Evolutionary conservation across 2,888 invertebrate species (phyloP).

Genomic region (Autographa pulchrina): DNA sequence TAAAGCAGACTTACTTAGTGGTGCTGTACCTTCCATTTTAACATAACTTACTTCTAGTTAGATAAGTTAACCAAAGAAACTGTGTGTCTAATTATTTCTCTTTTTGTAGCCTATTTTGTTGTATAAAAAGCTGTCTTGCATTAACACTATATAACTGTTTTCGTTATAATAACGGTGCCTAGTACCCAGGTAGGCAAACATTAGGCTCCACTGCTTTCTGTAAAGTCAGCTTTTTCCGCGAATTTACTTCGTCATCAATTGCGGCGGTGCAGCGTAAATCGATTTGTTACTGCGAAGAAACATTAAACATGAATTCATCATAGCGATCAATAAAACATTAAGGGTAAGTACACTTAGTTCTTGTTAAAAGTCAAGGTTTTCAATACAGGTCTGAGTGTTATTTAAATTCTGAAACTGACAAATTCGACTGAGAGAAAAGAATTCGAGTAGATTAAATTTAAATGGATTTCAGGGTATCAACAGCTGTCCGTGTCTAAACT

Average conservation of each 20-base stretch:
- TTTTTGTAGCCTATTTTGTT: not conserved
- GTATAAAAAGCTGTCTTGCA: not conserved
- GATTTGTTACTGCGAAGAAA: slow-evolving; percentile 48
- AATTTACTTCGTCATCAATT: slow-evolving; percentile 42
- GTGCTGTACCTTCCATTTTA: not conserved
- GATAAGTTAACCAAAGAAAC: not conserved
- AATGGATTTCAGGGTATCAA: slow-evolving; percentile 64
- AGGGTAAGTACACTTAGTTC: not conserved
- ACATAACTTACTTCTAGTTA: not conserved
- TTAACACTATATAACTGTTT: not conserved
- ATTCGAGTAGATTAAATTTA: slow-evolving; percentile 37
- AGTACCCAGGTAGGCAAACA: slow-evolving; percentile 32
- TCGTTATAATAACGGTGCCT: slow-evolving; percentile 28
- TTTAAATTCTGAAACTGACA: not conserved
- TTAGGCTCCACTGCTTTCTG: slow-evolving; percentile 21
- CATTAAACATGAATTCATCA: slow-evolving; percentile 39
- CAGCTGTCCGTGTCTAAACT: slow-evolving; percentile 74
- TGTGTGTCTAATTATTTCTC: not conserved
- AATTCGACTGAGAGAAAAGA: not conserved
- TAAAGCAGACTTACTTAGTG: not conserved
- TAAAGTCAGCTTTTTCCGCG: slow-evolving; percentile 43
- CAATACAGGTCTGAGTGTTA: not conserved
- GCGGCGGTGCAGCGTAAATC: slow-evolving; percentile 28
- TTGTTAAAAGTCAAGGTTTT: slow-evolving; percentile 18
- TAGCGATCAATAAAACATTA: slow-evolving; percentile 21